Evolutionary conservation across 2,888 invertebrate species (phyloP).

Genomic region (Lycocerus yunnanus): DNA sequence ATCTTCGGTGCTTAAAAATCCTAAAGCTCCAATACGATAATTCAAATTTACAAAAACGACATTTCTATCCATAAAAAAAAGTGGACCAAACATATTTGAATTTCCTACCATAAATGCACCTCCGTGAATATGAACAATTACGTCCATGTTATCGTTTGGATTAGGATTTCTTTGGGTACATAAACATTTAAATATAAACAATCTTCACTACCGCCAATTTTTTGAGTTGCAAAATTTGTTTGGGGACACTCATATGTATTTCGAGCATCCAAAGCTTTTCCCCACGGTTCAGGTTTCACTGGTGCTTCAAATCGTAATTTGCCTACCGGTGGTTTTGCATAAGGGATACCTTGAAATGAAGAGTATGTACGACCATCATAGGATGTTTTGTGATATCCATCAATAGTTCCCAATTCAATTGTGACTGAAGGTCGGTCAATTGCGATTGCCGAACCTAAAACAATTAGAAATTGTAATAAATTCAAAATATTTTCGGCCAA

Average conservation of each 20-base stretch:
- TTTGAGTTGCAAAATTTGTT: not conserved
- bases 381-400: not conserved
- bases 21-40: too few species aligned
- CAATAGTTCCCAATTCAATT: not conserved
- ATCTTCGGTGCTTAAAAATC: too few species aligned
- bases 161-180: not conserved
- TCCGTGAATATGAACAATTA: too few species aligned
- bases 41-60: too few species aligned
- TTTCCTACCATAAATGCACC: too few species aligned
- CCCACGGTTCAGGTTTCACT: not conserved
- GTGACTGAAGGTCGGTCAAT: not conserved
- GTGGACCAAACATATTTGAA: too few species aligned
- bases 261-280: not conserved
- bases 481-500: too few species aligned
- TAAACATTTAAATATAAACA: not conserved
- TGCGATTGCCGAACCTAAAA: not conserved
- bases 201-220: not conserved
- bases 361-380: not conserved
- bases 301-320: too few species aligned
- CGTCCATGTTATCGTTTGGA: too few species aligned
- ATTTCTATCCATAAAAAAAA: too few species aligned
- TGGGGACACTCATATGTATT: not conserved
- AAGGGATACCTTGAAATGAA: too few species aligned
- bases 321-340: too few species aligned
- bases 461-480: not conserved